Evolutionary conservation across 1,140 invertebrate genomes (phyloP).

Genomic region (Eumaeus atala): DNA sequence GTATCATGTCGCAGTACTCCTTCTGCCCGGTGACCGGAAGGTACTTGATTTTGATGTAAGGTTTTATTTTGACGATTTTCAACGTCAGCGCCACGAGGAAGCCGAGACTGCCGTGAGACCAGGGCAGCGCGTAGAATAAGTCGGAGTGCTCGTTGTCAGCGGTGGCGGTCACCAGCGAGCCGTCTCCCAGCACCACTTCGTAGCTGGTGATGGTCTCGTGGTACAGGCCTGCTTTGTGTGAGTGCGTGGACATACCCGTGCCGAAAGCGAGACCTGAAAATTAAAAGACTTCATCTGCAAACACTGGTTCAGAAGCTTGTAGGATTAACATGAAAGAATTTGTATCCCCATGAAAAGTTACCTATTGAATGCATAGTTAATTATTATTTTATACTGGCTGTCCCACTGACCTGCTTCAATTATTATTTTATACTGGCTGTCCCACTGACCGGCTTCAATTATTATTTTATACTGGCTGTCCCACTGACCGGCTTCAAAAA

Average conservation of each 20-base stretch:
- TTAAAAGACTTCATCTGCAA: too few relatives aligned
- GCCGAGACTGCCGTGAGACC: constrained; percentile 89
- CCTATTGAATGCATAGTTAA: too few relatives aligned
- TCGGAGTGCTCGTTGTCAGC: constrained; percentile 82
- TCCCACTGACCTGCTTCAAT: too few relatives aligned
- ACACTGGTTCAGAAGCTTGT: too few relatives aligned
- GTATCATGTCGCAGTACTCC: constrained; percentile 78
- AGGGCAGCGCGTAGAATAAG: constrained; percentile 84
- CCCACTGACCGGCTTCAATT: too few relatives aligned
- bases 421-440: too few relatives aligned
- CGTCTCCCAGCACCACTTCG: constrained; percentile 85
- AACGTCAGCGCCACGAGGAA: constrained; percentile 87
- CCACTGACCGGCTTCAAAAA: too few relatives aligned
- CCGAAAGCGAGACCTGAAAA: constrained; percentile 84
- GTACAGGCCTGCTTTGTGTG: constrained; percentile 86
- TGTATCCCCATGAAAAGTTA: too few relatives aligned
- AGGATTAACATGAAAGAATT: too few relatives aligned
- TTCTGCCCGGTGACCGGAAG: constrained; percentile 77
- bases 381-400: too few relatives aligned
- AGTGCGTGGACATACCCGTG: constrained; percentile 87
- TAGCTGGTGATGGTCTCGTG: constrained; percentile 85
- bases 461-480: too few relatives aligned
- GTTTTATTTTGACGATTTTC: constrained; percentile 81
- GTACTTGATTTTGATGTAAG: constrained; percentile 83
- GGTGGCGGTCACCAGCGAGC: constrained; percentile 81